These are phyloP conservation scores for Copidosoma aretas DNA, from an alignment of 2,888 invertebrate species.

Conservation along the genomic window DNA sequence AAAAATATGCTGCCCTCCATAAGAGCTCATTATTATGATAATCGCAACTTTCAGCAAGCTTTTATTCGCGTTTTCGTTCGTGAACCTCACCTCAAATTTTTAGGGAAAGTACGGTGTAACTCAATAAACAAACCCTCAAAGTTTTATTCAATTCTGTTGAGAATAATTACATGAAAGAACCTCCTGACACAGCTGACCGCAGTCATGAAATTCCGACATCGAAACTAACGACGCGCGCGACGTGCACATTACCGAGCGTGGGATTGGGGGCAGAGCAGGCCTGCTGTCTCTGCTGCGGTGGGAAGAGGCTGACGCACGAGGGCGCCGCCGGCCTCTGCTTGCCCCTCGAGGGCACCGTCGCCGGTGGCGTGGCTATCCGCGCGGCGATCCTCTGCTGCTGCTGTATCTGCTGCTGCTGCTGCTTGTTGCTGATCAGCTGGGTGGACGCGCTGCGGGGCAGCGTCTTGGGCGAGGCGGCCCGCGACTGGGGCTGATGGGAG, in stretches of 20 bases:
- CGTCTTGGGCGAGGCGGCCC: conserved; percentile 53
- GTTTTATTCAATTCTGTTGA: no score
- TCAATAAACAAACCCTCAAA: no score
- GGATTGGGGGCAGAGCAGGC: conserved; percentile 62
- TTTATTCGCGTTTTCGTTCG: no score
- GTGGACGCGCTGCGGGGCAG: conserved; percentile 63
- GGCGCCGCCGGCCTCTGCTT: conserved; percentile 49
- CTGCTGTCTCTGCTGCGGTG: conserved; percentile 47
- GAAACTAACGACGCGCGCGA: no score
- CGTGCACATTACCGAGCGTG: conserved; percentile 46
- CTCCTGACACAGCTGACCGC: no score
- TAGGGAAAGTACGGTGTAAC: no score
- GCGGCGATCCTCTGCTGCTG: conserved; percentile 37
- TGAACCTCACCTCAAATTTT: no score
- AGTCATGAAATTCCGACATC: no score
- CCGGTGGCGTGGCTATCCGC: conserved; percentile 52
- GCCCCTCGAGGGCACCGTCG: conserved; percentile 53
- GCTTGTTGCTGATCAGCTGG: conserved; percentile 57
- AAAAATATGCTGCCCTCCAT: no score
- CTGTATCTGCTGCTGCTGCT: neutral
- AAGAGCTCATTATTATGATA: no score
- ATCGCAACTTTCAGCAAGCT: no score
- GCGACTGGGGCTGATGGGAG: conserved; percentile 53
- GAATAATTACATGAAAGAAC: no score
- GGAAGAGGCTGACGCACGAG: conserved; percentile 53